Percentiles rank a stretch among this genome's conserved stretches.
Evolutionary conservation across 1,140 invertebrate genomes (phyloP).

Genomic region (Bombus affinis): DNA sequence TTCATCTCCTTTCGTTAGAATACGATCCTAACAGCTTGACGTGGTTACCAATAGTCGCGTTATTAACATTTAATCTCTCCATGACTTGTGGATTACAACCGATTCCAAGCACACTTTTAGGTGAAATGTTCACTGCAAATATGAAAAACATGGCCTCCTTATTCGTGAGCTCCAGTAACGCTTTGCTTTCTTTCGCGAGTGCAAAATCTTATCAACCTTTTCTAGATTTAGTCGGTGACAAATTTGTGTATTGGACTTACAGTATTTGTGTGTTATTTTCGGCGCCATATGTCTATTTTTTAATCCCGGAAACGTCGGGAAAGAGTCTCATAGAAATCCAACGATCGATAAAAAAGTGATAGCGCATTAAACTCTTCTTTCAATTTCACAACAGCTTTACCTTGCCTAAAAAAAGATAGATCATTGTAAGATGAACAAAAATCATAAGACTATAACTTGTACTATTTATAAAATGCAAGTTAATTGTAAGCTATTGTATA

Average conservation of each 20-base stretch:
- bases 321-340: conserved; percentile 84
- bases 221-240: conserved; percentile 75
- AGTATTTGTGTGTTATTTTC: conserved; percentile 80
- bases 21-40: conserved; percentile 70
- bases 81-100: conserved; percentile 74
- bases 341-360: conserved; percentile 55
- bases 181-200: conserved; percentile 84
- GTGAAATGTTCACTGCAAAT: conserved; percentile 78
- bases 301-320: conserved; percentile 85
- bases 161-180: conserved; percentile 79
- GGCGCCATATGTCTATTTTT: conserved; percentile 82
- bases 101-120: conserved; percentile 77
- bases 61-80: conserved; percentile 72
- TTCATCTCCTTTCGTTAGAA: conserved; percentile 73
- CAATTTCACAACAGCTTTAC: not conserved
- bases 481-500: not conserved
- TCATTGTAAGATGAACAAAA: not conserved
- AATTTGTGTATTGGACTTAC: conserved; percentile 83
- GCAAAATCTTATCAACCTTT: conserved; percentile 83
- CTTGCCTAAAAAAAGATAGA: not conserved
- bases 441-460: not conserved
- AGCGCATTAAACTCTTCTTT: not conserved
- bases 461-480: not conserved
- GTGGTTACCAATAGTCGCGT: conserved; percentile 77
- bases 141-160: conserved; percentile 82